Evolutionary conservation across 1,140 invertebrate genomes (phyloP), one percentile per base, ranked within the genome.

Genomic region (Cardiocondyla obscurior): DNA sequence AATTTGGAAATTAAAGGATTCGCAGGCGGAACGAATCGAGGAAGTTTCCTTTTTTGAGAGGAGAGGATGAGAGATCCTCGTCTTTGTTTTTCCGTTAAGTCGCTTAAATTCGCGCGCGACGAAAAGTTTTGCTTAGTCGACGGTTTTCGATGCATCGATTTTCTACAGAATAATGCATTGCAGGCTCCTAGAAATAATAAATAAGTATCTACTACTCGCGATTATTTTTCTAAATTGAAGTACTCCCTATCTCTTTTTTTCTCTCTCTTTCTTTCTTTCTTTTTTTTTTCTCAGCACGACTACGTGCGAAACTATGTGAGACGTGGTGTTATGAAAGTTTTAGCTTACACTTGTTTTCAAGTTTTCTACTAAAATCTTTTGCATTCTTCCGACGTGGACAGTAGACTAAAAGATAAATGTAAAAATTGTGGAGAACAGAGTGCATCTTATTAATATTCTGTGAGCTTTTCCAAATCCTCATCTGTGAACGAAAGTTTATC

Each of bases 1-100:
- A 79, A 79, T 79, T 67, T 79, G 74, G 74, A 79, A 79, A 79
- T 79, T 79, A 69, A 79, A 79, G 74, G 62, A 79, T 79, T 69
- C 74, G 74, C 74, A 67, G 53, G 74, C 74, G 74, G 74, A 79
- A 79, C 74, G 74, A 69, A 79, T 79, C 74, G 62, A 67, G 62
- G 46, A 79, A 42, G 62, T 69, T 79, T 79, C 46, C 33, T 79
- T 79, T 79, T 79, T 79, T 67, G 46, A 30, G 22, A 33, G 30
- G 16, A 49, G 46, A 14, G 70, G 10, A 42, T 39, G 22, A 25
- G 30, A 22, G 49, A 44, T 67, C 22, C n/a, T 69, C 74, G 46
- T 69, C 62, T 69, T 79, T 79, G 74, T 79, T 79, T 79, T 42
- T 7, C 58, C 46, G 33, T 69, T 69, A 69, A 69, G 74, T 53